Base-by-base conservation (phyloP, 2,113 vertebrate species). In the Cariama cristata region DNA sequence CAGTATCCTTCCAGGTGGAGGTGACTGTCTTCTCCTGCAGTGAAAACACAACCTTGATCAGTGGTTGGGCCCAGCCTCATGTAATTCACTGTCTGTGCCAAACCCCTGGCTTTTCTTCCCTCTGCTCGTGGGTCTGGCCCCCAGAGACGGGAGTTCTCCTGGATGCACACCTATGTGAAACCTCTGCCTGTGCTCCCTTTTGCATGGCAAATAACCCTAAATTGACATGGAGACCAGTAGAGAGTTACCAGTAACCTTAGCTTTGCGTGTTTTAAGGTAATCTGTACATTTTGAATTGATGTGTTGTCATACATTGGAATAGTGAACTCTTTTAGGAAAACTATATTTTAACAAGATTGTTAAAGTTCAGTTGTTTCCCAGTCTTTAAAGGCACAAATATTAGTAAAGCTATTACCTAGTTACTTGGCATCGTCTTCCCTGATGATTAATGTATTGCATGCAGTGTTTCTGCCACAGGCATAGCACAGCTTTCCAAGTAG, bases 61-160 rank as follows among this genome's bases (percentile, higher is more conserved):
- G 77, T 3, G 8, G 14, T 0, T 66, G 33, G 6, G 23, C 27
- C 55, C 26, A 24, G n/a, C 3, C 35, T 62, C 3, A 0, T 24
- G 26, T 14, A 14, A 33, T 38, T 30, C 0, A 1, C 26, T 28
- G 77, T 12, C 72, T 60, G 19, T 0, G 1, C 22, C 0, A 0
- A 33, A 42, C 4, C 8, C 5, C 1, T 0, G 0, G 26, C 2
- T 21, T 30, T 38, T 32, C 26, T 56, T 76, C 22, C 32, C 20
- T 44, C 42, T 44, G 27, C 45, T 66, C 4, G 0, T 59, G 59
- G 14, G 8, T 50, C 44, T 72, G 62, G 14, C 4, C 32, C 32
- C 20, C 18, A 21, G 52, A 15, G 12, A 13, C 28, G 20, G 32
- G 52, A 86, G 14, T 49, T n/a, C 50, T 85, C 20, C 47, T 35